Percentiles rank a stretch among this genome's conserved stretches.
These are phyloP conservation scores for Quiscalus mexicanus DNA, from an alignment of 2,113 vertebrate species.

Conservation along the genomic window DNA sequence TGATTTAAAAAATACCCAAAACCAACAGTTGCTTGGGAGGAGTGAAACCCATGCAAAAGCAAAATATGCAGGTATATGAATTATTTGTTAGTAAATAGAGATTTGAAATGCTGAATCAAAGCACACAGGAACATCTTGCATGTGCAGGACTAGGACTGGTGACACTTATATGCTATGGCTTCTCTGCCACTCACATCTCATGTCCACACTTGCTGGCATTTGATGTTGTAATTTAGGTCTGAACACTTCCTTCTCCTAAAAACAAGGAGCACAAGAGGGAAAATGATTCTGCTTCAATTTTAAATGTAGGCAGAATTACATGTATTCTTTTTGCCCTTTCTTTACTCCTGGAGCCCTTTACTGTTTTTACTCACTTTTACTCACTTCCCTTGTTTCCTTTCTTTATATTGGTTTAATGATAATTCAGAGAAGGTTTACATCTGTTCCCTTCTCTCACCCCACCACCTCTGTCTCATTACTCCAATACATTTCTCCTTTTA, in stretches of 20 bases:
- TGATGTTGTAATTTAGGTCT: neutral
- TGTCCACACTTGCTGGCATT: neutral
- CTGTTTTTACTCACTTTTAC: neutral
- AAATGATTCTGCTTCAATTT: neutral
- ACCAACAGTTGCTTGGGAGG: neutral
- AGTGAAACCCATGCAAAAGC: neutral
- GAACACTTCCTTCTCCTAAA: neutral
- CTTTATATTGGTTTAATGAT: neutral
- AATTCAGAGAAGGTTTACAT: neutral
- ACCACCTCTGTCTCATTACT: neutral
- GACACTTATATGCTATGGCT: neutral
- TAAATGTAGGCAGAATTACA: neutral
- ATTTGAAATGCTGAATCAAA: neutral
- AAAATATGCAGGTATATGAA: neutral
- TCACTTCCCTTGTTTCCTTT: neutral
- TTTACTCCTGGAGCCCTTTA: neutral
- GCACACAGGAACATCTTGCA: neutral
- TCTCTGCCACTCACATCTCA: neutral
- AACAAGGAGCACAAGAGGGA: neutral
- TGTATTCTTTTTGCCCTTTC: neutral
- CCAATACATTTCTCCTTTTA: conserved; percentile 35
- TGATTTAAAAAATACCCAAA: neutral
- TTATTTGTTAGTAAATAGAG: neutral
- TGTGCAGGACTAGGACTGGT: neutral
- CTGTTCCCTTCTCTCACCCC: neutral